Percentiles rank a stretch among this genome's conserved stretches.
These are phyloP conservation scores for Meteorus cinctellus DNA, from an alignment of 2,888 invertebrate genomes.

Conservation along the genomic window DNA sequence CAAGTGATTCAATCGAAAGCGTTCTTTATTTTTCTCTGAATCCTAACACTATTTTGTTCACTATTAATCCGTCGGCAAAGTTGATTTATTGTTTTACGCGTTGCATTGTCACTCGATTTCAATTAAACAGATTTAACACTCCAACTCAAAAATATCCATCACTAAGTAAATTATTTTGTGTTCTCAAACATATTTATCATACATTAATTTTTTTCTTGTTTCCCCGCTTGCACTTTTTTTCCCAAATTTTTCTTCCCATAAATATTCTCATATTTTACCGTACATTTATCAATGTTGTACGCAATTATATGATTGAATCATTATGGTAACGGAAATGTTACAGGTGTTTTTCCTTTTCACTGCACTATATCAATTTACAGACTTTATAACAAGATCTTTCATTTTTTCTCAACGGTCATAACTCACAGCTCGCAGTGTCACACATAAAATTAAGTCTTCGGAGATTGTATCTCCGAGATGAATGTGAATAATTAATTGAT, in stretches of 20 bases:
- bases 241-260: background rate
- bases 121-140: background rate
- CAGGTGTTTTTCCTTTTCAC: conserved; percentile 23
- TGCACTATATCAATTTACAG: conserved; percentile 18
- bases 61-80: conserved; percentile 42
- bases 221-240: background rate
- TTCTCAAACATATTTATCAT: background rate
- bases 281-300: background rate
- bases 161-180: conserved; percentile 8
- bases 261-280: background rate
- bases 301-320: background rate
- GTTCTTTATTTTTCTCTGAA: background rate
- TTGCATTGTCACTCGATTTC: conserved; percentile 14
- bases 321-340: conserved; percentile 30
- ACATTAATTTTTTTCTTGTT: too few species aligned
- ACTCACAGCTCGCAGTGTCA: too few species aligned
- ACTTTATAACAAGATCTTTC: conserved; percentile 30
- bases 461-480: conserved; percentile 34
- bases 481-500: conserved; percentile 45
- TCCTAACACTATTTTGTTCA: conserved; percentile 22
- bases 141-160: conserved; percentile 13
- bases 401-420: conserved; percentile 2
- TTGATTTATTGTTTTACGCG: background rate
- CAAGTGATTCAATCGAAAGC: background rate
- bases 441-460: too few species aligned